Base-by-base conservation (phyloP, 2,113 vertebrate species). In the Siniperca chuatsi region DNA sequence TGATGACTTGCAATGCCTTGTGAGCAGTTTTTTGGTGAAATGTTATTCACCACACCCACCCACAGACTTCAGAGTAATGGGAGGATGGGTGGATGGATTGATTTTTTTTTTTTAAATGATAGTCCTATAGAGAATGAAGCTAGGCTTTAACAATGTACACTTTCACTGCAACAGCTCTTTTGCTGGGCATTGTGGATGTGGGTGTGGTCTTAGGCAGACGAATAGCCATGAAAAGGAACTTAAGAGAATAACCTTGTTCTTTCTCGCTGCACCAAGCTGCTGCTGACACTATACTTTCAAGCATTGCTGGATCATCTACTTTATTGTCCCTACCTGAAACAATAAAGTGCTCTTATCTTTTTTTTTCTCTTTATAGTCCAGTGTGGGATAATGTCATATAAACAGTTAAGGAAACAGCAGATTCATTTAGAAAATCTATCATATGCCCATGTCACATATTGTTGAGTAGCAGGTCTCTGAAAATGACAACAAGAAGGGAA, bases 251-350 rank as follows among this genome's bases (percentile, higher is more conserved):
- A 73, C 64, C 66, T 81, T 33, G 50, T 74, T 90, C 71, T 73
- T 84, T 81, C 74, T 55, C 61, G 64, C 82, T 75, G 80, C 58
- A 80, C 77, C 74, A 73, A 85, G 81, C 78, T 74, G 75, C 85
- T 92, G 90, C 92, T 92, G 88, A 90, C 79, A 79, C 72, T 33
- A 76, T 61, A 84, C 78, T 87, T 91, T 74, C 65, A 66, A 46
- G 70, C 78, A 78, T 4, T 85, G 82, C 80, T 86, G 83, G 83
- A 87, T 93, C 89, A 87, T 85, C 84, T 54, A 79, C 73, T 90
- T 88, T 88, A 85, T 79, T 84, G 81, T 85, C 79, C 82, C 57
- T 7, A 9, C n/a, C 54, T 69, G 74, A 87, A 86, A 89, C 74
- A 83, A 84, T 61, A 80, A 65, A 85, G 67, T 20, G 15, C 42